Conservation (phyloP, 2,888 invertebrate species). For the Synanthedon andrenaeformis region DNA sequence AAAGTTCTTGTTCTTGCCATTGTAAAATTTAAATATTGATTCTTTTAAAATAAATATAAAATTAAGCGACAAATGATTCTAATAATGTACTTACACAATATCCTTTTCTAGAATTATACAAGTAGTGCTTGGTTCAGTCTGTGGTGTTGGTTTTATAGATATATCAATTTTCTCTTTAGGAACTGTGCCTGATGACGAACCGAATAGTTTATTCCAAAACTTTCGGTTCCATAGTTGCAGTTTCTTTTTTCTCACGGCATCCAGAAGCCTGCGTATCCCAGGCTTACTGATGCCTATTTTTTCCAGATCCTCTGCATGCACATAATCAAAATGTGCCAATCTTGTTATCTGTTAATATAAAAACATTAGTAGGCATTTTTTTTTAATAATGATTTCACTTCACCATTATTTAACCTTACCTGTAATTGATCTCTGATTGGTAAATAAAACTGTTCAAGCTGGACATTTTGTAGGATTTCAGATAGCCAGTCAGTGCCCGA, state of each 20-base stretch:
- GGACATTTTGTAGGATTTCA: slow-evolving; percentile 88
- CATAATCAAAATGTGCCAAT: slow-evolving; percentile 96
- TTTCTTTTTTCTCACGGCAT: slow-evolving; percentile 91
- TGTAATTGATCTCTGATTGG: slow-evolving; percentile 93
- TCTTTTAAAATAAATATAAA: too few species aligned
- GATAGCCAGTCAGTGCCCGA: slow-evolving; percentile 82
- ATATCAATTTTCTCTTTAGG: slow-evolving; percentile 59
- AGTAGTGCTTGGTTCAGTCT: slow-evolving; percentile 65
- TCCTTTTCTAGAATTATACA: slow-evolving; percentile 89
- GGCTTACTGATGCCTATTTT: slow-evolving; percentile 95
- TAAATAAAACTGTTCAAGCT: slow-evolving; percentile 90
- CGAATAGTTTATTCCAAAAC: slow-evolving; percentile 84
- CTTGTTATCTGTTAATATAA: slow-evolving; percentile 79
- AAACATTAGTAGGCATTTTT: background rate
- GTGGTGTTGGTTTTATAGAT: slow-evolving; percentile 44
- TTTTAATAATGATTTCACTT: background rate
- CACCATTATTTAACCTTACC: slow-evolving; percentile 48
- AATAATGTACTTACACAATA: slow-evolving; percentile 64
- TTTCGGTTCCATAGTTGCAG: slow-evolving; percentile 85
- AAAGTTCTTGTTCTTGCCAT: too few species aligned
- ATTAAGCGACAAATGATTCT: too few species aligned
- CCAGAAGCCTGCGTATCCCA: slow-evolving; percentile 88
- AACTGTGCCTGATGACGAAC: slow-evolving; percentile 48
- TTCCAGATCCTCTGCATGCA: slow-evolving; percentile 94
- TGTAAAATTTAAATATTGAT: too few species aligned